Evolutionary conservation across 2,113 vertebrate species (phyloP).

Genomic region (Bungarus multicinctus): DNA sequence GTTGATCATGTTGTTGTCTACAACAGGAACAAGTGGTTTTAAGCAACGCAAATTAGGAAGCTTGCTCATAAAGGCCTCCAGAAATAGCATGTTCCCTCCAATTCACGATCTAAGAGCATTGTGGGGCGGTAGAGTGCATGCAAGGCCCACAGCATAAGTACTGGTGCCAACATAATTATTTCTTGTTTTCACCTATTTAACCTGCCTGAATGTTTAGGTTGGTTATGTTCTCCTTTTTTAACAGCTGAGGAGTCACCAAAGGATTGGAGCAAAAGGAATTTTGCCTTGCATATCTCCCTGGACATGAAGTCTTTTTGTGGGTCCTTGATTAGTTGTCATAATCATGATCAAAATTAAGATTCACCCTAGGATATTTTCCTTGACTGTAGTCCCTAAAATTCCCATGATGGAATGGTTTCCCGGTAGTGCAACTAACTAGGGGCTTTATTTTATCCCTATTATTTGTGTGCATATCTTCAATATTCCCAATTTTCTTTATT

Average conservation of each 20-base stretch:
- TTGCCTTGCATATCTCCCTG: neutral
- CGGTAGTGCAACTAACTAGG: neutral
- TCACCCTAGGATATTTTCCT: neutral
- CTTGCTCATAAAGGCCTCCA: neutral
- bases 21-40: neutral
- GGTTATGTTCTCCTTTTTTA: neutral
- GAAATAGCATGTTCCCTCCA: neutral
- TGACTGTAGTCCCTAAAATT: neutral
- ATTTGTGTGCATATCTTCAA: neutral
- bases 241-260: neutral
- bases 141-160: neutral
- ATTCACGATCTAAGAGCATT: neutral
- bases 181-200: neutral
- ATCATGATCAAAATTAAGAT: neutral
- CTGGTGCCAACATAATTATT: neutral
- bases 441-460: neutral
- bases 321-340: neutral
- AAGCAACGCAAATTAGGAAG: neutral
- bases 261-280: neutral
- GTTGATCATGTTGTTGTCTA: neutral
- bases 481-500: neutral
- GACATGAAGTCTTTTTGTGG: neutral
- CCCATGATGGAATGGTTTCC: neutral
- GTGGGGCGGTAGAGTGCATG: neutral
- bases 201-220: neutral